Evolutionary conservation across 1,140 invertebrate genomes (phyloP), one percentile per base, ranked within the genome.

Genomic region (Nephotettix cincticeps): DNA sequence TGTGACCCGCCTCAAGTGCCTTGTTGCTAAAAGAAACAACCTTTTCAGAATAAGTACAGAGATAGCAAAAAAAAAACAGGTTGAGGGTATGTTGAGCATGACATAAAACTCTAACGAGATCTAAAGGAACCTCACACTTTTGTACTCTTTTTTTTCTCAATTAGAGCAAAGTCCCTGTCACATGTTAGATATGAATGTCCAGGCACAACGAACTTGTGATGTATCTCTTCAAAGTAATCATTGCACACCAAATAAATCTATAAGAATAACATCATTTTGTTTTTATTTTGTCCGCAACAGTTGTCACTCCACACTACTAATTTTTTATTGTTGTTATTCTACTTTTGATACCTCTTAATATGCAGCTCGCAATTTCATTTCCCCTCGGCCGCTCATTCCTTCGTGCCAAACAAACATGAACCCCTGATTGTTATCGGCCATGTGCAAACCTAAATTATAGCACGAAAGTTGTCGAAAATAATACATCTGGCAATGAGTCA

Each of bases 401-500:
- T 75, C 71, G 51, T 75, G 74, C 72, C 74, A 74, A 27, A 75
- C 64, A 72, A 45, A 74, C 70, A 75, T 74, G 43, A 64, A 68
- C 28, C 32, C 72, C 14, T n/a, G 51, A 70, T 64, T 56, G 72
- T 45, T 74, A 4, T 74, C 65, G 3, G 70, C 25, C 23, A 23
- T 47, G 58, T 75, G 67, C 51, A 75, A 54, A 28, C 47, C 67
- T 27, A 75, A 54, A 40, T 73, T 70, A 58, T 71, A 75, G n/a
- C 66, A 65, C 29, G 66, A 75, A 11, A 75, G 71, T 51, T 75
- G 73, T 21, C 71, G 36, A 4, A 45, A 51, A 56, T 75, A 75
- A 61, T 74, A 75, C 30, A 69, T 28, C 0, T 58, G 32, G 21
- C 47, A 40, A 40, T 68, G 58, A 29, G 69, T 30, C n/a, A 71